Conservation (phyloP, 2,888 invertebrate genomes). For the Tachina lurida region DNA sequence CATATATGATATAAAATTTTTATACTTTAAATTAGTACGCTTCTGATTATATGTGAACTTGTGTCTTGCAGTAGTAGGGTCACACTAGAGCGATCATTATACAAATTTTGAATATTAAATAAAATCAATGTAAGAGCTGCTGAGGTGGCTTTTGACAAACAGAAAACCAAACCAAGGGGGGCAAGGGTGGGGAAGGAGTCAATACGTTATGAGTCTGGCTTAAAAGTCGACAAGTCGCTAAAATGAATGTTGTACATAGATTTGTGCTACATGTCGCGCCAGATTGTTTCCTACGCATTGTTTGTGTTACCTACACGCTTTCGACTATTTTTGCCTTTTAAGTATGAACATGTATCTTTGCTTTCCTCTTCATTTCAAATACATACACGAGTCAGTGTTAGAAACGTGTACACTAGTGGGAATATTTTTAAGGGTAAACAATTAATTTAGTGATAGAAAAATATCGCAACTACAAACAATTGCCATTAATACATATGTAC, state of each 20-base stretch:
- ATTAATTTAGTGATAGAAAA: background rate
- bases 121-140: background rate
- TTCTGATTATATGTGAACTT: background rate
- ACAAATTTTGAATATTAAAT: background rate
- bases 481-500: too few relatives aligned
- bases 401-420: slow-evolving; percentile 9
- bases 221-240: slow-evolving; percentile 23
- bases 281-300: slow-evolving; percentile 70
- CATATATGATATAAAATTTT: too few relatives aligned
- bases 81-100: slow-evolving; percentile 22
- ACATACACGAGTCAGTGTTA: slow-evolving; percentile 33
- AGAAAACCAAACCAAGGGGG: slow-evolving; percentile 20
- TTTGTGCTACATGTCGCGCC: slow-evolving; percentile 62
- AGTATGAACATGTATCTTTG: slow-evolving; percentile 49
- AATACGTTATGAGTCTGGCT: slow-evolving; percentile 33
- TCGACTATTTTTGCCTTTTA: slow-evolving; percentile 60
- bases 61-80: slow-evolving; percentile 24
- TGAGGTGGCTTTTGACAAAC: background rate
- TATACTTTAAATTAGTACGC: too few relatives aligned
- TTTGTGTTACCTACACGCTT: slow-evolving; percentile 69
- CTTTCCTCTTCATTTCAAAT: slow-evolving; percentile 29
- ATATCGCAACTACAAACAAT: too few relatives aligned
- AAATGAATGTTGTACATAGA: slow-evolving; percentile 39
- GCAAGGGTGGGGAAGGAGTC: background rate
- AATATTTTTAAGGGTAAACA: slow-evolving; percentile 18